A percentile compares a stretch with the other conserved stretches of the same genome.
Evolutionary conservation across 2,113 vertebrate species (phyloP).

Genomic region (Serilophus lunatus): DNA sequence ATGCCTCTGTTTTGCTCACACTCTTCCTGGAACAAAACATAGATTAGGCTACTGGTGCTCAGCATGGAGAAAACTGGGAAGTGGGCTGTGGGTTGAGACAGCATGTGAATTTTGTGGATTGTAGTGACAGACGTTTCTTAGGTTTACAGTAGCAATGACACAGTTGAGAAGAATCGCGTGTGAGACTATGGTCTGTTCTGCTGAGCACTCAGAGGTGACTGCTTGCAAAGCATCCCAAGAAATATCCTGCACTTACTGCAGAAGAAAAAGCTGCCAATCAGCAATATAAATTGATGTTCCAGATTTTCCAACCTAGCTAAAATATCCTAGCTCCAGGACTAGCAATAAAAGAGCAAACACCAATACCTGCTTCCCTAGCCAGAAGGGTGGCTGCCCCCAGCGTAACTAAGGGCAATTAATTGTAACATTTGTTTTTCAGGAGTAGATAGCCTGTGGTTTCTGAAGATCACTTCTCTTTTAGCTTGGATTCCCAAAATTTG

Average conservation of each 20-base stretch:
- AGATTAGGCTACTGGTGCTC: not conserved
- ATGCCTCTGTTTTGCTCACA: not conserved
- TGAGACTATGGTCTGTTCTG: not conserved
- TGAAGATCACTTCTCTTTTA: not conserved
- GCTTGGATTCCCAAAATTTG: not conserved
- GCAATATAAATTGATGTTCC: not conserved
- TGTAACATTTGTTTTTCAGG: not conserved
- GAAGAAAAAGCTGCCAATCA: not conserved
- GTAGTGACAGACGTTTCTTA: not conserved
- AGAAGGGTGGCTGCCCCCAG: not conserved
- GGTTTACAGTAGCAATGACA: not conserved
- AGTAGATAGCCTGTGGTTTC: not conserved
- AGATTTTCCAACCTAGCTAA: not conserved
- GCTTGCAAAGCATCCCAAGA: not conserved
- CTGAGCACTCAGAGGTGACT: not conserved
- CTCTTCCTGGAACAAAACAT: not conserved
- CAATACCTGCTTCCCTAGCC: not conserved
- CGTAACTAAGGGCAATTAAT: not conserved
- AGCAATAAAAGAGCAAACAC: not conserved
- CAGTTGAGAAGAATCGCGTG: rapidly evolving
- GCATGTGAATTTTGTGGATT: not conserved
- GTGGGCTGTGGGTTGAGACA: not conserved
- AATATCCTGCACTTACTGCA: not conserved
- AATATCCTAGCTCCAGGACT: not conserved
- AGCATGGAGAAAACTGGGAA: not conserved